phyloP scores from a whole-genome alignment of 2,797 vertebrate species.

The Darevskia mixta region DNA sequence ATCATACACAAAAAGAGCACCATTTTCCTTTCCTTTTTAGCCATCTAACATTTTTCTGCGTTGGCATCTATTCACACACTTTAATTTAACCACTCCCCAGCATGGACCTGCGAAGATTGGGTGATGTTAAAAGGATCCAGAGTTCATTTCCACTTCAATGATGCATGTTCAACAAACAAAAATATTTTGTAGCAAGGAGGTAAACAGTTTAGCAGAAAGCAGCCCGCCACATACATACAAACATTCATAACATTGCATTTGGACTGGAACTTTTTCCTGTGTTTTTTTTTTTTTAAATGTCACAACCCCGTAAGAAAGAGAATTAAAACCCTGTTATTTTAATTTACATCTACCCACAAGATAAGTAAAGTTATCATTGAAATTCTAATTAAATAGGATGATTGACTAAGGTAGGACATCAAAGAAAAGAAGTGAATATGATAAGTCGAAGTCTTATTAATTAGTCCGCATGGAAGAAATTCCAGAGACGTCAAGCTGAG shows the following conservation, averaged over 20 bases:
- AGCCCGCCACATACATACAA: constrained; percentile 42
- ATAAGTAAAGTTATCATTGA: constrained; percentile 87
- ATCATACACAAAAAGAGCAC: constrained; percentile 26
- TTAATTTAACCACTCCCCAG: constrained; percentile 61
- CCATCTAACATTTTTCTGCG: constrained; percentile 30
- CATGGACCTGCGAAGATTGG: constrained; percentile 55
- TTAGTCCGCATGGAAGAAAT: constrained; percentile 86
- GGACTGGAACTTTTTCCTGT: constrained; percentile 81
- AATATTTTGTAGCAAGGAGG: constrained; percentile 73
- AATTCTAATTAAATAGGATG: constrained; percentile 89
- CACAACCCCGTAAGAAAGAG: constrained; percentile 78
- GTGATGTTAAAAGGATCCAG: constrained; percentile 47
- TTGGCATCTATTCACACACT: constrained; percentile 57
- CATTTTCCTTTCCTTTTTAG: constrained; percentile 43
- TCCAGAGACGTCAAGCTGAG: constrained; percentile 87
- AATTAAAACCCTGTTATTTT: constrained; percentile 85
- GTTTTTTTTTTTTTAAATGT: constrained; percentile 57
- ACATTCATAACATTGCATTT: constrained; percentile 76
- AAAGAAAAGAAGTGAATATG: constrained; percentile 87
- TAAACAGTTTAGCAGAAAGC: constrained; percentile 73
- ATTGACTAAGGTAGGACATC: constrained; percentile 91
- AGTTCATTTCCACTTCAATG: constrained; percentile 73
- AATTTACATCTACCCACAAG: constrained; percentile 86
- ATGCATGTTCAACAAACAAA: constrained; percentile 69
- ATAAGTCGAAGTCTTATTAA: constrained; percentile 89